These are phyloP conservation scores for Diploptera punctata DNA, from an alignment of 2,888 invertebrate species.

Conservation along the genomic window DNA sequence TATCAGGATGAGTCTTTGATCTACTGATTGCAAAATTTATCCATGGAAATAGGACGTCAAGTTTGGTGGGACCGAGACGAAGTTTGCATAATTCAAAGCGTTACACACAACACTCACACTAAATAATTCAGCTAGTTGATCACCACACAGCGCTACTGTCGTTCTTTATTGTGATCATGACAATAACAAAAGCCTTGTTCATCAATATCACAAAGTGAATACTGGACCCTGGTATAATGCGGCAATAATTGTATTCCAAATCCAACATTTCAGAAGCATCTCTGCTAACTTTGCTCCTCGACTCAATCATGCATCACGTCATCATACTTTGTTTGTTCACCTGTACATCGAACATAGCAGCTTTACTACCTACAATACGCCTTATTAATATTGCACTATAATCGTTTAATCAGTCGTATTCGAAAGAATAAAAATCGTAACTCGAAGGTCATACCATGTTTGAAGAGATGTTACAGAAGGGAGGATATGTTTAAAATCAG, in stretches of 20 bases:
- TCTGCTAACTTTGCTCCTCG: background rate
- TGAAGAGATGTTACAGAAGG: no score
- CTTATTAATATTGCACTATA: no score
- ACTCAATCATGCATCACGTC: background rate
- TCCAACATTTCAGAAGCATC: background rate
- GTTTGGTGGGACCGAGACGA: background rate
- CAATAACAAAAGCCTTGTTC: slow-evolving; percentile 9
- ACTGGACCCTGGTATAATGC: background rate
- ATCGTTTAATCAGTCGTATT: no score
- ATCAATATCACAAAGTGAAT: slow-evolving; percentile 11
- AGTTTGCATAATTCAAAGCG: background rate
- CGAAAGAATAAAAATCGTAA: no score
- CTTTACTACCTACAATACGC: no score
- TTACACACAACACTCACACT: background rate
- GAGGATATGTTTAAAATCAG: no score
- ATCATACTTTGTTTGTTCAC: no score
- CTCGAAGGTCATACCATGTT: no score
- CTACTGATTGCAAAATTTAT: slow-evolving; percentile 2
- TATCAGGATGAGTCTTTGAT: background rate
- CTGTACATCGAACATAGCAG: no score
- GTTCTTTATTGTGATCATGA: background rate
- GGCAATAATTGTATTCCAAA: slow-evolving; percentile 1
- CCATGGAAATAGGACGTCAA: background rate
- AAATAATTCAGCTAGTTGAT: slow-evolving; percentile 2
- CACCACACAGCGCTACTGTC: slow-evolving; percentile 5